Percentiles rank a stretch among this genome's conserved stretches.
phyloP scores from a whole-genome alignment of 2,113 vertebrate genomes.

The Lipophrys pholis region DNA sequence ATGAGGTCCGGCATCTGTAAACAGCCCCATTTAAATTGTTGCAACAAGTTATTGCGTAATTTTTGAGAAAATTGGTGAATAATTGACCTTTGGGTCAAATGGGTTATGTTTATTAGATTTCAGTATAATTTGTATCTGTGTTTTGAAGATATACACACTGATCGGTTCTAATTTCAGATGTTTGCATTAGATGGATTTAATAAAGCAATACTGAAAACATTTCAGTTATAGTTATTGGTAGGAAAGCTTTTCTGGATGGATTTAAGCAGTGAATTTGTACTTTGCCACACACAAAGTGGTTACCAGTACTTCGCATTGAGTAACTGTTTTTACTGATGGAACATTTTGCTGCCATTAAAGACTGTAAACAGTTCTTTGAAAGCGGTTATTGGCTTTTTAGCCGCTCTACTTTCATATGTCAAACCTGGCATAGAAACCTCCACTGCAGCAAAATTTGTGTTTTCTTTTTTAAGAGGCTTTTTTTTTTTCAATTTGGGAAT shows the following conservation, averaged over 20 bases:
- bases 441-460: not conserved
- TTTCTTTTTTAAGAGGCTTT: not conserved
- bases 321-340: not conserved
- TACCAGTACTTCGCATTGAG: not conserved
- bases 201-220: not conserved
- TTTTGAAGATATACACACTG: too few relatives aligned
- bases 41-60: constrained; percentile 28
- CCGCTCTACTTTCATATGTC: not conserved
- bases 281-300: not conserved
- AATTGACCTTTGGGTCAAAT: constrained; percentile 49
- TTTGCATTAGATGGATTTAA: not conserved
- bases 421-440: not conserved
- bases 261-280: not conserved
- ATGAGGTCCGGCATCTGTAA: constrained; percentile 58
- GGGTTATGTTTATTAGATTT: constrained; percentile 12
- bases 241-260: constrained; percentile 1
- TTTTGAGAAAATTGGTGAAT: constrained; percentile 28
- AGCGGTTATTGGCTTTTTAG: not conserved
- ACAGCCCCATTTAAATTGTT: constrained; percentile 45
- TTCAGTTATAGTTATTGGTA: not conserved
- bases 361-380: not conserved
- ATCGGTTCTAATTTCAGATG: constrained; percentile 2
- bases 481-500: not conserved
- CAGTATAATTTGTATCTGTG: constrained; percentile 18
- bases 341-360: not conserved